Evolutionary conservation across 2,888 invertebrate genomes (phyloP).

Genomic region (Zaprionus lineosus): DNA sequence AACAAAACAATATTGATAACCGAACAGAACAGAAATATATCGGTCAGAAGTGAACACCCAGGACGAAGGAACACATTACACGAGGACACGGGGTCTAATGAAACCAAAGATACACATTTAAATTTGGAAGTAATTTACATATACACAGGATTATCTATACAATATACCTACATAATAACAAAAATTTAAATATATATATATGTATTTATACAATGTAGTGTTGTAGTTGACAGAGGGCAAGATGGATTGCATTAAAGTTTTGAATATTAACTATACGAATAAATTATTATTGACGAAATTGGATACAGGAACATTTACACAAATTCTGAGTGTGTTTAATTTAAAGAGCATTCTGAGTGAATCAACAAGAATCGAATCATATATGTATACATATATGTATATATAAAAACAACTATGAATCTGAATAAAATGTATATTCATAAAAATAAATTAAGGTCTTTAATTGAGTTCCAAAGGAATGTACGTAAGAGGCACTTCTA

Average conservation of each 20-base stretch:
- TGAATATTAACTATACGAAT: constrained; percentile 31
- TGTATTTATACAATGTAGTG: constrained; percentile 64
- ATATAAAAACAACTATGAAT: constrained; percentile 60
- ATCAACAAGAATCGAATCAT: constrained; percentile 61
- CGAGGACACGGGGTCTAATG: constrained; percentile 22
- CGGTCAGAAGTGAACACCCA: constrained; percentile 38
- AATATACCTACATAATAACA: constrained; percentile 22
- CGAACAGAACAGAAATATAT: constrained; percentile 29
- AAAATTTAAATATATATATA: constrained; percentile 44
- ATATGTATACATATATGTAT: constrained; percentile 44
- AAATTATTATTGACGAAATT: constrained; percentile 66
- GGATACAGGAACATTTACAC: constrained; percentile 79
- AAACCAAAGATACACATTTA: constrained; percentile 70
- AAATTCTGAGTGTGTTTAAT: constrained; percentile 74
- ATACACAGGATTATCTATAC: constrained; percentile 61
- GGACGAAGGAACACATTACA: constrained; percentile 18
- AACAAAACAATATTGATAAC: constrained; percentile 46
- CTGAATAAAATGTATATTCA: constrained; percentile 70
- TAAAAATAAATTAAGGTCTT: constrained; percentile 58
- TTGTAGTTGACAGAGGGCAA: constrained; percentile 71
- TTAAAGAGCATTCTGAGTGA: constrained; percentile 54
- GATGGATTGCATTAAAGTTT: constrained; percentile 57
- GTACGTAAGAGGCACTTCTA: constrained; percentile 3
- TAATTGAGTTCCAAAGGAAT: constrained; percentile 16
- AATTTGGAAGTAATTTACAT: constrained; percentile 55